Evolutionary conservation across 2,797 vertebrate species (phyloP).

Genomic region (Lycodopsis pacificus): DNA sequence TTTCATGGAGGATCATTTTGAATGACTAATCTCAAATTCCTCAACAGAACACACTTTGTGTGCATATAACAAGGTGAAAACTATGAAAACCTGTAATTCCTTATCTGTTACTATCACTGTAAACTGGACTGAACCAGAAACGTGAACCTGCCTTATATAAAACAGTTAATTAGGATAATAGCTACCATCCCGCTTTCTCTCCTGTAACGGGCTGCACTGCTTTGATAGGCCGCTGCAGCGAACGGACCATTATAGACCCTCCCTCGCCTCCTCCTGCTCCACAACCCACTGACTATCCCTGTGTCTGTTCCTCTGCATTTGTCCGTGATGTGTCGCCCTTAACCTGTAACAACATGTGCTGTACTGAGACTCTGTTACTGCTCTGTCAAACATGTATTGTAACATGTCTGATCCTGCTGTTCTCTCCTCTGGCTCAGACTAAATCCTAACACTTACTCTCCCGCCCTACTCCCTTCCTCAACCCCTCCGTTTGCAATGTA

Average conservation of each 20-base stretch:
- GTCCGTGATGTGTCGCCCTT: slow-evolving; percentile 52
- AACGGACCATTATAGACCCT: slow-evolving; percentile 20
- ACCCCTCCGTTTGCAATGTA: slow-evolving; percentile 93
- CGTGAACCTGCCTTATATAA: slow-evolving; percentile 19
- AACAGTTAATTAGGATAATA: slow-evolving; percentile 37
- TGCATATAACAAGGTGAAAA: slow-evolving; percentile 1
- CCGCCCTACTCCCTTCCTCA: slow-evolving; percentile 84
- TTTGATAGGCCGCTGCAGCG: slow-evolving; percentile 38
- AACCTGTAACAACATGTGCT: slow-evolving; percentile 57
- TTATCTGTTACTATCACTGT: slow-evolving; percentile 10
- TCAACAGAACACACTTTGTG: slow-evolving; percentile 13
- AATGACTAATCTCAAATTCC: neutral
- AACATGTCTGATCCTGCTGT: slow-evolving; percentile 77
- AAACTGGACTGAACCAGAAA: slow-evolving; percentile 16
- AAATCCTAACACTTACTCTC: slow-evolving; percentile 92
- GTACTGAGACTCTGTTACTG: slow-evolving; percentile 56
- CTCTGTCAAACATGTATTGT: slow-evolving; percentile 67
- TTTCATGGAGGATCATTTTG: slow-evolving; percentile 5
- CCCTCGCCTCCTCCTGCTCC: slow-evolving; percentile 14
- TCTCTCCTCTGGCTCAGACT: slow-evolving; percentile 85
- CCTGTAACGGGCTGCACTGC: slow-evolving; percentile 15
- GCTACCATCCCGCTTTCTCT: slow-evolving; percentile 23
- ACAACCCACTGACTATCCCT: slow-evolving; percentile 38
- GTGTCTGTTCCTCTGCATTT: slow-evolving; percentile 55
- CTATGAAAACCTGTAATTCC: slow-evolving; percentile 1